Conservation (phyloP, 2,797 vertebrate species). For the Notamacropus eugenii region DNA sequence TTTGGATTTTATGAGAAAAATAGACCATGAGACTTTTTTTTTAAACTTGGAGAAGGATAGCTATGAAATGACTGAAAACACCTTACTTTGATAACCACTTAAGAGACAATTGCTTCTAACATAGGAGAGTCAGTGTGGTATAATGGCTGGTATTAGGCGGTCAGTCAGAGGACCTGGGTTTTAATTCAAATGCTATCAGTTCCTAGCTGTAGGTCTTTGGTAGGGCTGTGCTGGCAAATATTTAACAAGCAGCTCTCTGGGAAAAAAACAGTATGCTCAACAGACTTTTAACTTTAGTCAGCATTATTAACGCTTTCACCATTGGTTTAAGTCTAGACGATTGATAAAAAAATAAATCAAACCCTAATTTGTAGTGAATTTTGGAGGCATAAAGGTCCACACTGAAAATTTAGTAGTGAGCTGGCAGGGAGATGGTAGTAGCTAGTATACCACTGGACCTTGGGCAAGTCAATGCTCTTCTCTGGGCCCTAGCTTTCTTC, state of each 20-base stretch:
- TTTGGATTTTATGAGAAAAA: conserved; percentile 1
- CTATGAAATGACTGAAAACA: neutral
- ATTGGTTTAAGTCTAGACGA: neutral
- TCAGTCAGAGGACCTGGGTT: neutral
- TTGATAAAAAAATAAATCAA: neutral
- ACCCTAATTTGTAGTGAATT: neutral
- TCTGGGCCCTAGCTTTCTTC: neutral
- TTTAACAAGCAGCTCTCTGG: neutral
- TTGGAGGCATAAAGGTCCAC: neutral
- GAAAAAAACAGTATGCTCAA: neutral
- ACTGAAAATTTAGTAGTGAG: neutral
- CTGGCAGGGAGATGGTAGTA: neutral
- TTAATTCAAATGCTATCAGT: neutral
- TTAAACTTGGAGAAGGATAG: neutral
- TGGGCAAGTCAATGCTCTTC: neutral
- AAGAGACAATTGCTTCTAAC: neutral
- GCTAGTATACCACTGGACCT: neutral
- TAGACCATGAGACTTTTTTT: neutral
- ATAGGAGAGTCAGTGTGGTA: neutral
- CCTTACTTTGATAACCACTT: neutral
- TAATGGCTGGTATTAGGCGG: neutral
- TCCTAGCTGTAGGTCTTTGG: neutral
- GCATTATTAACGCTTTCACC: neutral
- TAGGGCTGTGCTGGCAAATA: neutral
- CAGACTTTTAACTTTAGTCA: neutral